Conservation (phyloP, 2,113 vertebrate species). For the Pontoporia blainvillei region DNA sequence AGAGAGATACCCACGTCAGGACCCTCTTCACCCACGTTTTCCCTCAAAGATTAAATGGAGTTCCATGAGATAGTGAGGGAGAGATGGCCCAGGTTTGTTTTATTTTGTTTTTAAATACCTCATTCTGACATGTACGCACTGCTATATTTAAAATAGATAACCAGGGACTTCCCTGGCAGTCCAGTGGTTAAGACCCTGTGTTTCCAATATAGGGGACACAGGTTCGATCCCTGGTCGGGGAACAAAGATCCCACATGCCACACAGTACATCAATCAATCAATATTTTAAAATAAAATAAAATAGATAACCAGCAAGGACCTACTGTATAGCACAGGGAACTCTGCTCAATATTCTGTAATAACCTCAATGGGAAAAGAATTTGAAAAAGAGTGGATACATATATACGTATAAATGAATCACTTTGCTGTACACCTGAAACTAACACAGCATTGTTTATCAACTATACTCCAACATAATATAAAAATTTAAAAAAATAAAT, state of each 20-base stretch:
- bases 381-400: background rate
- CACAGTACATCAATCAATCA: no score
- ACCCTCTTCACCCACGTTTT: background rate
- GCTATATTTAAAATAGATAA: background rate
- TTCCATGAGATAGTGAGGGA: background rate
- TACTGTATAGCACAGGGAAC: background rate
- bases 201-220: no score
- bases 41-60: background rate
- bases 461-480: background rate
- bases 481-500: no score
- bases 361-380: background rate
- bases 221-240: no score
- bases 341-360: background rate
- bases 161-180: no score
- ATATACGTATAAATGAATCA: background rate
- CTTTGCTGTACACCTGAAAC: background rate
- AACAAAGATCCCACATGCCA: no score
- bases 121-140: background rate
- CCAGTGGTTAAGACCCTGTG: no score
- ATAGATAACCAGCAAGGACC: background rate
- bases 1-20: background rate
- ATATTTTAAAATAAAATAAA: background rate
- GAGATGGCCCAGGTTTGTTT: background rate
- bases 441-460: background rate
- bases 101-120: background rate